Base-by-base conservation (phyloP, 2,113 vertebrate genomes). In the Trogon melanurus region DNA sequence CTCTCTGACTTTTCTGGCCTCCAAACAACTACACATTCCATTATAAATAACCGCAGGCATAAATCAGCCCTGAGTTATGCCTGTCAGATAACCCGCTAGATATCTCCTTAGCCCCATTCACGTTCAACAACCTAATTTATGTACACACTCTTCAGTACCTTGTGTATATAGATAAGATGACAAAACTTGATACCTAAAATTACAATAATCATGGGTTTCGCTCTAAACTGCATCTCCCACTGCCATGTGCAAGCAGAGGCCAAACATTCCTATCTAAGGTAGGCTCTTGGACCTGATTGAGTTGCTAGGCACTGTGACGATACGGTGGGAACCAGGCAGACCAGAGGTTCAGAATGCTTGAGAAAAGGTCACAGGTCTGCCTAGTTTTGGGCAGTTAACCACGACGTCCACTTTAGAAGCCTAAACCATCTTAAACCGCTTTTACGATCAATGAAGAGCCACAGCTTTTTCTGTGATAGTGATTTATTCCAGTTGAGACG, bases 1-100 rank as follows among this genome's bases (percentile, higher is more conserved):
- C 18, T 17, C 57, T 66, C 41, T 1, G 2, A 47, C 45, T 86
- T 84, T 65, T 36, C 75, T 91, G 85, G 79, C 83, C 65, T 86
- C 70, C 61, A 64, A 90, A 80, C 61, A 84, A 96, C 76, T 84
- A 69, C 47, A 79, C 93, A 92, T 96, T 96, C 92, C 93, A 81
- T 80, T 84, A 23, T 53, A 91, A 41, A 92, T 91, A 85, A 89
- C 88, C 69, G 61, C 53, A 78, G 70, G 58, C 85, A 79, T 84
- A 92, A 94, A 97, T 89, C 62, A 89, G 85, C 64, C 48, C 81
- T 12, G 47, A 88, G 78, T 91, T 91, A 76, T 54, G 86, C 83
- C 51, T 71, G 54, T 93, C 92, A 96, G 93, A 95, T 94, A 95
- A 93, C 69, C 41, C 4, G 2, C 51, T 16, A 87, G 83, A 72